phyloP scores from a whole-genome alignment of 2,113 vertebrate genomes.

The Sakesphorus luctuosus region DNA sequence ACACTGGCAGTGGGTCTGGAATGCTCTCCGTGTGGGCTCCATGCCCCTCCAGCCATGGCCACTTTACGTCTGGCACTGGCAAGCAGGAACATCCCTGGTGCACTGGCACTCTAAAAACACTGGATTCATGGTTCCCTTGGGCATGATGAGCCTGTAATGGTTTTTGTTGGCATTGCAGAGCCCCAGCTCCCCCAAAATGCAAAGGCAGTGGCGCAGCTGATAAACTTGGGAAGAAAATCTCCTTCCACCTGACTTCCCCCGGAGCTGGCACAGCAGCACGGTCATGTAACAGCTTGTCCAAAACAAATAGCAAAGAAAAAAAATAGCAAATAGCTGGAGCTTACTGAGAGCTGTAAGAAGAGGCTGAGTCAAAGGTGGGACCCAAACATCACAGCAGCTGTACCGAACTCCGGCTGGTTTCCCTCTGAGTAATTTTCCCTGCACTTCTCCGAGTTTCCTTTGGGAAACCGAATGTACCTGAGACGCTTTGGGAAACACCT shows the following conservation, averaged over 20 bases:
- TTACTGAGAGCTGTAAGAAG: background rate
- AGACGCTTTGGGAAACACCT: background rate
- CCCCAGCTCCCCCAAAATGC: background rate
- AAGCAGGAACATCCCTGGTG: background rate
- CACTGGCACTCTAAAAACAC: background rate
- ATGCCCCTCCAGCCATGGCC: background rate
- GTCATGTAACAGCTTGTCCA: conserved; percentile 44
- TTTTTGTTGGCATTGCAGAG: background rate
- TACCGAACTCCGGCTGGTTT: background rate
- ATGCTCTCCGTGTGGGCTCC: rapidly evolving
- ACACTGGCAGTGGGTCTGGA: rapidly evolving
- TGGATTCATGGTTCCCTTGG: rapidly evolving
- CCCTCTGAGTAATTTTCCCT: background rate
- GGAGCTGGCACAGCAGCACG: background rate
- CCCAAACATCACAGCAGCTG: background rate
- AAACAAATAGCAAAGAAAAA: background rate
- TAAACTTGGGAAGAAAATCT: background rate
- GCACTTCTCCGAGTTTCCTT: background rate
- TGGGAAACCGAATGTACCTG: background rate
- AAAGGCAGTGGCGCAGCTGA: background rate
- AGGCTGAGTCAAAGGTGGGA: conserved; percentile 17
- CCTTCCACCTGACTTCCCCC: background rate
- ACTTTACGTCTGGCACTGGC: background rate
- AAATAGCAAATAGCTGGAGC: conserved; percentile 14
- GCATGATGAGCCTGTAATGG: background rate